Base-by-base conservation (phyloP, 2,113 vertebrate species). In the Rattus rattus region DNA sequence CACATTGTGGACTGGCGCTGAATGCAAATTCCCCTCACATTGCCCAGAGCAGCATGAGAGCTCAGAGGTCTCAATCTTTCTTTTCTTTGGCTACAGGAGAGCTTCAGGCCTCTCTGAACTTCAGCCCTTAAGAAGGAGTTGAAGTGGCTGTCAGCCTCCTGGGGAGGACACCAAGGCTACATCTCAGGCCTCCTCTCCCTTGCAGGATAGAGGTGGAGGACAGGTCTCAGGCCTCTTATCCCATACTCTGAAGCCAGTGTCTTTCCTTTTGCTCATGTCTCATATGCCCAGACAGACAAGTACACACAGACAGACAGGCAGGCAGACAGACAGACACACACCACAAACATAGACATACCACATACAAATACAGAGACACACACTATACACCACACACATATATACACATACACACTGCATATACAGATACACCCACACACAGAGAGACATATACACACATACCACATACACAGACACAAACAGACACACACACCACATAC, bases 41-140 rank as follows among this genome's bases (percentile, higher is more conserved):
- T 43, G 59, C 22, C 20, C 11, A 65, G 49, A 22, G 61, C 22
- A 2, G 43, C 36, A n/a, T 12, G 20, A 24, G 36, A n/a, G 81
- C 17, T 24, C 30, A 61, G 17, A 81, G 56, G 67, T 63, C 47
- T 39, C n/a, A 36, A 20, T 54, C 59, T 56, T 39, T 52, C 77
- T 52, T 84, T n/a, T 4, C 0, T 6, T 2, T 12, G 5, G 39
- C 24, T 2, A 19, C 49, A 43, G 1, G 13, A 43, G 8, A 54
- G 59, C 43, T 10, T 7, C 3, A 70, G 14, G 43, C 16, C 26
- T 92, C 73, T 83, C 59, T 2, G 83, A 54, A 54, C n/a, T 47
- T 39, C 10, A 0, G 16, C 20, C 3, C 20, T n/a, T 59, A 33
- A 20, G n/a, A 39, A 39, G 20, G 22, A 36, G 47, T 63, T 65